phyloP scores from a whole-genome alignment of 2,888 invertebrate species.

The Temnothorax rugatulus region DNA sequence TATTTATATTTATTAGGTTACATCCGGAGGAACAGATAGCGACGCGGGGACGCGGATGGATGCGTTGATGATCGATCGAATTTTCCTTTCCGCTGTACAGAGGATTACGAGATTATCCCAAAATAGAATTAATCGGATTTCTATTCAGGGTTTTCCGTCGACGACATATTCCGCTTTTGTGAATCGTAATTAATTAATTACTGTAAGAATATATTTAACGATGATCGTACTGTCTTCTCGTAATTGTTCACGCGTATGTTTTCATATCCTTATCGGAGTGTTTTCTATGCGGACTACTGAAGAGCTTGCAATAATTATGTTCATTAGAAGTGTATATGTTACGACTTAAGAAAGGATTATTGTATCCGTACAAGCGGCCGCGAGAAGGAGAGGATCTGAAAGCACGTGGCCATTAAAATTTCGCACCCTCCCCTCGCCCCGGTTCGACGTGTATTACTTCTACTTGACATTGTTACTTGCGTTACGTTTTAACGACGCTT shows the following conservation, averaged over 20 bases:
- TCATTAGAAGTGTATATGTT: slow-evolving; percentile 26
- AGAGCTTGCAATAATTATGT: slow-evolving; percentile 5
- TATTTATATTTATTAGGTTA: slow-evolving; percentile 54
- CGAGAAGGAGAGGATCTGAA: background rate
- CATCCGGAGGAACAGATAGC: background rate
- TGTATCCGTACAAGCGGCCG: background rate
- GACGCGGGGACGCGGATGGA: background rate
- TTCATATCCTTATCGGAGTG: background rate
- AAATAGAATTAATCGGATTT: slow-evolving; percentile 4
- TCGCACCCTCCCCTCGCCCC: background rate
- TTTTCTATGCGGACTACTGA: background rate
- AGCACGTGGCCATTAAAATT: slow-evolving; percentile 37
- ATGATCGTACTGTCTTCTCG: background rate
- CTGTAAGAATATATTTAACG: background rate
- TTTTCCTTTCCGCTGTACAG: background rate
- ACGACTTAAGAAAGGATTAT: slow-evolving; percentile 1
- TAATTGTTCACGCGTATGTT: background rate
- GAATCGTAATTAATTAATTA: slow-evolving; percentile 17
- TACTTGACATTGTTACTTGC: slow-evolving; percentile 47
- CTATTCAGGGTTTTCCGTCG: background rate
- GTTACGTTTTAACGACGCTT: slow-evolving; percentile 66
- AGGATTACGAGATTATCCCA: background rate
- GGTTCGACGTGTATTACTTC: slow-evolving; percentile 11
- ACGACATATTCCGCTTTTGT: background rate
- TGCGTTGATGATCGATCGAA: slow-evolving; percentile 5